Evolutionary conservation across 2,888 invertebrate species (phyloP).

Genomic region (Sesia apiformis): DNA sequence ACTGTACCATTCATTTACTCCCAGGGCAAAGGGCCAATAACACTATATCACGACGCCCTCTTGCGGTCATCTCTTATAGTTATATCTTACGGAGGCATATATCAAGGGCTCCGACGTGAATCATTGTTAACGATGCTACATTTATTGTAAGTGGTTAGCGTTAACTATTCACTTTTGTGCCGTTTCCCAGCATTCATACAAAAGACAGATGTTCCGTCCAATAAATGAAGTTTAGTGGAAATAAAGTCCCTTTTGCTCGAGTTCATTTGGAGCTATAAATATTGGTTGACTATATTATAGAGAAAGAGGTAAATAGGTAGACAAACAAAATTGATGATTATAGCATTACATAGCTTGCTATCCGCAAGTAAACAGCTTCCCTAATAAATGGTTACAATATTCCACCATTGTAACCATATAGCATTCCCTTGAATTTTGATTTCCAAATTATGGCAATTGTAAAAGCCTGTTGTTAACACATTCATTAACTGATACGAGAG

Average conservation of each 20-base stretch:
- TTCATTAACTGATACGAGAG: neutral
- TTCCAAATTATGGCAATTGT: too few relatives aligned
- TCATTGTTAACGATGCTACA: constrained; percentile 26
- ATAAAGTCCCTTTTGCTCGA: too few relatives aligned
- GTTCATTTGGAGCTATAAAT: too few relatives aligned
- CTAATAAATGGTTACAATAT: too few relatives aligned
- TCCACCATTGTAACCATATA: too few relatives aligned
- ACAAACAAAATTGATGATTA: too few relatives aligned
- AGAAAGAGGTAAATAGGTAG: too few relatives aligned
- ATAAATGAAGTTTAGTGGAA: too few relatives aligned
- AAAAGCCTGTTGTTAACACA: neutral
- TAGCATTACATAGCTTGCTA: too few relatives aligned
- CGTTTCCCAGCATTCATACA: neutral
- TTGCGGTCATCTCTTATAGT: constrained; percentile 12
- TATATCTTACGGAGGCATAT: neutral
- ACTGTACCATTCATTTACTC: constrained; percentile 6
- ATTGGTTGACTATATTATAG: too few relatives aligned
- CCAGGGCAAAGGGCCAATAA: constrained; percentile 13
- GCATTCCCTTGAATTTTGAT: too few relatives aligned
- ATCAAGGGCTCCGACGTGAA: constrained; percentile 9
- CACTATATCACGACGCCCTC: constrained; percentile 15
- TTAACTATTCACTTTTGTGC: neutral
- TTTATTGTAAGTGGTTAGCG: constrained; percentile 21
- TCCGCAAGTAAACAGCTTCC: too few relatives aligned
- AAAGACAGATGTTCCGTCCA: neutral